phyloP scores from a whole-genome alignment of 2,797 vertebrate species.

The Cossypha polioptera region DNA sequence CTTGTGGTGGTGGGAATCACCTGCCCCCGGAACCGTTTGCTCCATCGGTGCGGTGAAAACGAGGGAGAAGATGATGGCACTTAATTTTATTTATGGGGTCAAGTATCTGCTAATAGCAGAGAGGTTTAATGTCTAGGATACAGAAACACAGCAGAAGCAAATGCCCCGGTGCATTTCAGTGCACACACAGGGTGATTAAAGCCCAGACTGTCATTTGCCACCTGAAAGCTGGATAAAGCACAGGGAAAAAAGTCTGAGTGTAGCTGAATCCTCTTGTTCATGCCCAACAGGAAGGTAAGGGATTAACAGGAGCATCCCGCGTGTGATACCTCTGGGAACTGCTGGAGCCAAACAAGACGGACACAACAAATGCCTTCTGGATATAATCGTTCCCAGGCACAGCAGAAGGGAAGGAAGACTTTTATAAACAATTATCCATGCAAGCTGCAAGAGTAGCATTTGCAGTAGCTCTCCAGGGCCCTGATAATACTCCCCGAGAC shows the following conservation, averaged over 20 bases:
- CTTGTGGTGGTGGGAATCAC: neutral
- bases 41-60: neutral
- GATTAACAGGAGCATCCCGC: neutral
- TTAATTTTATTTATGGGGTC: slow-evolving; percentile 9
- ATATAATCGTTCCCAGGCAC: neutral
- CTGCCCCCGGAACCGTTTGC: fast-evolving
- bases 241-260: neutral
- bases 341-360: neutral
- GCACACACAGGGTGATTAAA: neutral
- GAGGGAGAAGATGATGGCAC: neutral
- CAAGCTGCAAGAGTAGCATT: slow-evolving; percentile 43
- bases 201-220: neutral
- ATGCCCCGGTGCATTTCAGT: neutral
- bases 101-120: neutral
- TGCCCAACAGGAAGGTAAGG: neutral
- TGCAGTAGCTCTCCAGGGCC: slow-evolving; percentile 41
- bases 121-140: neutral
- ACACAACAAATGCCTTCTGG: slow-evolving; percentile 28
- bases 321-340: neutral
- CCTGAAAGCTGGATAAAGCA: neutral
- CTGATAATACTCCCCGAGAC: neutral
- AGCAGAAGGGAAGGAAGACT: slow-evolving; percentile 39
- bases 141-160: neutral
- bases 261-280: neutral
- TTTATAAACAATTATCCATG: slow-evolving; percentile 50